Evolutionary conservation across 2,888 invertebrate species (phyloP).

Genomic region (Cryptophagus acutangulus): DNA sequence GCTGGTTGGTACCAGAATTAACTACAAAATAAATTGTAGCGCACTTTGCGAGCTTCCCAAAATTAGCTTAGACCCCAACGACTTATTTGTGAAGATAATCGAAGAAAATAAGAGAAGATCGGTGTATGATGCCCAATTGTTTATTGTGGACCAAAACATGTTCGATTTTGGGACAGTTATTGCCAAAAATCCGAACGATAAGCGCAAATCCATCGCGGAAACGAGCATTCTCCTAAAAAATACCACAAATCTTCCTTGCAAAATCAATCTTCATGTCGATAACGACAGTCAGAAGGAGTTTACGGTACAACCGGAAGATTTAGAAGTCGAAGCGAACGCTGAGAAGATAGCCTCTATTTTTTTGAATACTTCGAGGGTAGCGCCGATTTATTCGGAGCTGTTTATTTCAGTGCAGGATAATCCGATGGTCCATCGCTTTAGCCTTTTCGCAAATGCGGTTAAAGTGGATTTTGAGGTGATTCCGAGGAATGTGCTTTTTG

Average conservation of each 20-base stretch:
- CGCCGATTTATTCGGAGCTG: no score
- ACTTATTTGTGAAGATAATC: constrained; percentile 31
- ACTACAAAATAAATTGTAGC: constrained; percentile 30
- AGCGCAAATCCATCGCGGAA: no score
- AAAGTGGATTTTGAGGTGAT: constrained; percentile 49
- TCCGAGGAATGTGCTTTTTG: constrained; percentile 49
- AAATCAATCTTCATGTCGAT: no score
- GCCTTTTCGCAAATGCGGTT: constrained; percentile 52
- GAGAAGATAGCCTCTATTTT: no score
- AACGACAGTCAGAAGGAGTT: no score
- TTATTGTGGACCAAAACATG: constrained; percentile 30
- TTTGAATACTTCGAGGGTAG: no score
- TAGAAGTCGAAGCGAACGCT: no score
- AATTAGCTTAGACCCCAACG: constrained; percentile 37
- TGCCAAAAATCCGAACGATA: no score
- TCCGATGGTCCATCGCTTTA: constrained; percentile 53
- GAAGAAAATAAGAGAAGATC: constrained; percentile 26
- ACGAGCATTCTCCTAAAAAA: not conserved
- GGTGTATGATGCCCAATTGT: constrained; percentile 30
- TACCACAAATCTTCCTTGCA: no score
- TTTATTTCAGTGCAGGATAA: constrained; percentile 53
- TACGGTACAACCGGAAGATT: no score
- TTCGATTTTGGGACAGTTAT: constrained; percentile 42
- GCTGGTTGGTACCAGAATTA: constrained; percentile 31
- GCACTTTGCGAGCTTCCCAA: constrained; percentile 41